Evolutionary conservation across 1,140 invertebrate genomes (phyloP), one percentile per base, ranked within the genome.

Genomic region (Idris sp.): DNA sequence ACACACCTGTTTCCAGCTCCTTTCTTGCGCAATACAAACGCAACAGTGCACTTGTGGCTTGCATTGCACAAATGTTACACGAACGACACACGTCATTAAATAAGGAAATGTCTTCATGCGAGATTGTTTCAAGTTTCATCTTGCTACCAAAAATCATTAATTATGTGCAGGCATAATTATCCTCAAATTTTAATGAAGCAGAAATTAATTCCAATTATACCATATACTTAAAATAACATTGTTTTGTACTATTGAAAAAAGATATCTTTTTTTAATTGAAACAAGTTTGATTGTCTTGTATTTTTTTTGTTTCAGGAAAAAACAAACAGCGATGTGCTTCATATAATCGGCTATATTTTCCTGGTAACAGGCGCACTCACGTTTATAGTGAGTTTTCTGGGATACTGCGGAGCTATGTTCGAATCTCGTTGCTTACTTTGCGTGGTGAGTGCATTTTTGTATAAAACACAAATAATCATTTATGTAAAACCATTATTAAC

Each of bases 371-470:
- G 95, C 36, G 91, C 91, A 14, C 89, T 95, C 69, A 92, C 96
- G 77, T 95, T 96, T 85, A 86, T 96, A 46, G 89, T 96, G 65
- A 94, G 93, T 49, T 95, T 96, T 86, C 84, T 96, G 26, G 95
- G 95, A 22, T 96, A 95, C 79, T 95, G 95, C 82, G 95, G 95
- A 28, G 94, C 95, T 6, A 90, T 95, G 79, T 91, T 93, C 81
- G 94, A 96, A 82, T 95, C 92, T 48, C 90, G 92, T 74, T 93
- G 93, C 84, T 90, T 96, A 81, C 89, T 96, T 5, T 92, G 91
- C 19, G 88, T 92, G 80, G 94, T 94, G 89, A 90, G 92, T 91
- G 36, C 38, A 54, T 78, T 77, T 75, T 64, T 43, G n/a, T 38
- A 6, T 18, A n/a, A n/a, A n/a, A n/a, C n/a, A n/a, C n/a, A n/a